phyloP scores from a whole-genome alignment of 2,797 vertebrate species.

The Oreochromis mossambicus region DNA sequence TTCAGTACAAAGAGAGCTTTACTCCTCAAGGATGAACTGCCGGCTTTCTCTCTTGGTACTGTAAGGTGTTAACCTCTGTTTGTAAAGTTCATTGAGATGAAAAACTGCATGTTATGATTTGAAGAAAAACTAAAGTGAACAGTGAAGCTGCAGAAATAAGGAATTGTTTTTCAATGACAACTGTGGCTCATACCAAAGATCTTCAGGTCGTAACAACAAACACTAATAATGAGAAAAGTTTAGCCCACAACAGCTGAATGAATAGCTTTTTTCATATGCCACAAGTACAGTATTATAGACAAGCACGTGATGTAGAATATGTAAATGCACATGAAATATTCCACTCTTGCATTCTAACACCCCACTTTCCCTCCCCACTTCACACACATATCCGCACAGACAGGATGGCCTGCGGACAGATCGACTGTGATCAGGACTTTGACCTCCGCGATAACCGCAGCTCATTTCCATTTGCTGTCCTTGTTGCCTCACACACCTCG shows the following conservation, averaged over 20 bases:
- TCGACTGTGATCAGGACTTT: conserved; percentile 44
- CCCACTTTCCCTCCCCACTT: background rate
- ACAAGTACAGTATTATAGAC: background rate
- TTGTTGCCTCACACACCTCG: conserved; percentile 24
- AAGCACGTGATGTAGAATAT: background rate
- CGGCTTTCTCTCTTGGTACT: background rate
- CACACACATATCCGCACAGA: background rate
- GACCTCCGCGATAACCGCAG: conserved; percentile 45
- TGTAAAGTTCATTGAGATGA: background rate
- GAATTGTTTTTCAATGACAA: background rate
- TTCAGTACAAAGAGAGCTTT: background rate
- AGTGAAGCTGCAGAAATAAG: background rate
- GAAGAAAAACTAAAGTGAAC: background rate
- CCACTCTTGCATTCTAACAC: background rate
- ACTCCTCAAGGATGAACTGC: background rate
- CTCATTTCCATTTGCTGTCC: conserved; percentile 54
- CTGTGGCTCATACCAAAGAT: background rate
- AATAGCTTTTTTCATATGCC: background rate
- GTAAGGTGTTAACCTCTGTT: background rate
- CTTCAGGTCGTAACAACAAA: background rate
- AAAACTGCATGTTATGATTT: background rate
- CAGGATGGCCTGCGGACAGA: conserved; percentile 2
- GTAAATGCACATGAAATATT: background rate
- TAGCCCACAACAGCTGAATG: background rate
- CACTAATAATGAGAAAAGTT: background rate